Evolutionary conservation across 2,113 vertebrate species (phyloP).

Genomic region (Paramisgurnus dabryanus): DNA sequence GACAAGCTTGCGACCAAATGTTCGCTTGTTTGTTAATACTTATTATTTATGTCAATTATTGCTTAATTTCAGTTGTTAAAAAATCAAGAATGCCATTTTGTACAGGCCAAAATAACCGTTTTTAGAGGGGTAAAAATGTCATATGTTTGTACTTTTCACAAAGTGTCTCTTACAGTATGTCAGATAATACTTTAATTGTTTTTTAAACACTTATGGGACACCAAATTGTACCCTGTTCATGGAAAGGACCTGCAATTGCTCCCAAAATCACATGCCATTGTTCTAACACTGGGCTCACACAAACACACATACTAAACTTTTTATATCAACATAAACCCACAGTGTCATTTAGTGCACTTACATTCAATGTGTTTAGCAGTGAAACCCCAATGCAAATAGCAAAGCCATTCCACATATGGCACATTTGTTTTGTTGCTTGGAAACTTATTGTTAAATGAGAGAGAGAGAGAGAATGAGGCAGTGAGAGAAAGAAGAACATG

Average conservation of each 20-base stretch:
- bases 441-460: constrained; percentile 62
- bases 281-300: constrained; percentile 42
- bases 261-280: background rate
- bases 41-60: too few species aligned
- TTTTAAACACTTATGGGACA: too few species aligned
- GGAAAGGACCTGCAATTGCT: background rate
- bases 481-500: constrained; percentile 50
- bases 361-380: constrained; percentile 60
- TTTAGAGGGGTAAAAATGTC: too few species aligned
- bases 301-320: constrained; percentile 26
- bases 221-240: too few species aligned
- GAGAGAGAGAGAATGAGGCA: constrained; percentile 47
- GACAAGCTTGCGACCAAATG: too few species aligned
- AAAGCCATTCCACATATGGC: constrained; percentile 55
- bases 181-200: too few species aligned
- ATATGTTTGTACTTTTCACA: too few species aligned
- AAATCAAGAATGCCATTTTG: too few species aligned
- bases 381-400: constrained; percentile 43
- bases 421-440: constrained; percentile 72
- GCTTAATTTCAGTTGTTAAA: too few species aligned
- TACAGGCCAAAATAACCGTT: too few species aligned
- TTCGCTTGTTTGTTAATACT: too few species aligned
- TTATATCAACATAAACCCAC: constrained; percentile 58
- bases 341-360: constrained; percentile 60
- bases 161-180: too few species aligned